phyloP scores from a whole-genome alignment of 2,888 invertebrate species.

The Acholoe squamosa region DNA sequence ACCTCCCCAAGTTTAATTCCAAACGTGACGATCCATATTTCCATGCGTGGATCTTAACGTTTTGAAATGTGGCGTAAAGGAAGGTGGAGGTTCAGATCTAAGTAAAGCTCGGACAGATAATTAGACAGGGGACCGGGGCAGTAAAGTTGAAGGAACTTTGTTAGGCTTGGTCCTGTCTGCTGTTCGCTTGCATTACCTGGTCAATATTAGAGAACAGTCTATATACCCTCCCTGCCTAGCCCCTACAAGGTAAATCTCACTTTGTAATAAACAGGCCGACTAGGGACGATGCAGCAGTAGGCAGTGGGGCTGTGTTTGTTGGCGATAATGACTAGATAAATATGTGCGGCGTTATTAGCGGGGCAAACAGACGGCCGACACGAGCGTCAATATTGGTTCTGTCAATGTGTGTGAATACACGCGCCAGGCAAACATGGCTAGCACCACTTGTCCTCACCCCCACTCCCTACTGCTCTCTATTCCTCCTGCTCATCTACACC shows the following conservation, averaged over 20 bases:
- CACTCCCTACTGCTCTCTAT: background rate
- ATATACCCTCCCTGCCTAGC: background rate
- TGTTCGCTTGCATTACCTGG: constrained; percentile 18
- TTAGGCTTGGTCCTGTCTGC: background rate
- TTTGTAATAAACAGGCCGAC: constrained; percentile 63
- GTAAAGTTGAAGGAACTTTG: background rate
- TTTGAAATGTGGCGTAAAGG: background rate
- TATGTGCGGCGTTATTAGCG: constrained; percentile 53
- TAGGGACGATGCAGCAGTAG: background rate
- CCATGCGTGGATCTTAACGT: background rate
- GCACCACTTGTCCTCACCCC: background rate
- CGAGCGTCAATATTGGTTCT: constrained; percentile 38
- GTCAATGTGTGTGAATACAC: constrained; percentile 39
- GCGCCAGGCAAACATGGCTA: constrained; percentile 22
- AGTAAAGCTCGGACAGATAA: too few relatives aligned
- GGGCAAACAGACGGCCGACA: constrained; percentile 35
- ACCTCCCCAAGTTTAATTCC: background rate
- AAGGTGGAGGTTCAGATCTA: background rate
- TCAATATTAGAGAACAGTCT: constrained; percentile 42
- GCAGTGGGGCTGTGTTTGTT: constrained; percentile 43
- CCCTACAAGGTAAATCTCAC: constrained; percentile 48
- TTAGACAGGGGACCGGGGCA: too few relatives aligned
- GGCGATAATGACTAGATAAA: constrained; percentile 63
- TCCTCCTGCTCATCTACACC: background rate
- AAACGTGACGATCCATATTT: background rate